Conservation (phyloP, 2,888 invertebrate species). For the Choreutis nemorana region DNA sequence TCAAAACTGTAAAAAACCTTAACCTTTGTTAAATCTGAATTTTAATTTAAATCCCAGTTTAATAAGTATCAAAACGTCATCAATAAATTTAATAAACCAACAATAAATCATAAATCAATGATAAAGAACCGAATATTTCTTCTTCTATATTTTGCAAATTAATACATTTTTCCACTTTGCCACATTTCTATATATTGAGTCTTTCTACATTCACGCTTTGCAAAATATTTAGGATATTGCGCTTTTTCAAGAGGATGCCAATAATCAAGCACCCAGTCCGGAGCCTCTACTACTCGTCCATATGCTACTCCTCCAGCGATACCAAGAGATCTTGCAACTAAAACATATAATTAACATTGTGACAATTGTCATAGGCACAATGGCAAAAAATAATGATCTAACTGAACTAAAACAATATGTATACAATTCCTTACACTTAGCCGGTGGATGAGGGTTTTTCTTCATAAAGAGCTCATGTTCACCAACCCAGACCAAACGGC, state of each 20-base stretch:
- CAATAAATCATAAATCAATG: too few relatives aligned
- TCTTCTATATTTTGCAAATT: slow-evolving; percentile 54
- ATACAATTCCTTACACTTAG: slow-evolving; percentile 69
- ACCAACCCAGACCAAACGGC: slow-evolving; percentile 79
- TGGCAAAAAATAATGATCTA: not conserved
- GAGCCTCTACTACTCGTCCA: slow-evolving; percentile 70
- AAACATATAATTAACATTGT: slow-evolving; percentile 10
- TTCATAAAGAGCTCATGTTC: slow-evolving; percentile 77
- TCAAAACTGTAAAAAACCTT: too few relatives aligned
- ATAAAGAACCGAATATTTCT: too few relatives aligned
- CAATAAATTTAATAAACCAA: not conserved
- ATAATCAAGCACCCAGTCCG: slow-evolving; percentile 88
- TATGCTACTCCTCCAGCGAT: slow-evolving; percentile 82
- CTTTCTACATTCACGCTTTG: slow-evolving; percentile 84
- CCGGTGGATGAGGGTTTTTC: slow-evolving; percentile 71
- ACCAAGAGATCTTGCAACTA: slow-evolving; percentile 66
- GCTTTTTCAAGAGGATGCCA: slow-evolving; percentile 97
- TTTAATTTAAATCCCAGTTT: too few relatives aligned
- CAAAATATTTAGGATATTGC: slow-evolving; percentile 91
- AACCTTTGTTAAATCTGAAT: too few relatives aligned
- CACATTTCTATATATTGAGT: slow-evolving; percentile 83
- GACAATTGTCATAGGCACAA: not conserved
- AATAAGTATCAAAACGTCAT: too few relatives aligned
- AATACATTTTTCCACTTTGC: slow-evolving; percentile 66
- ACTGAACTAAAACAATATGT: not conserved